Percentiles rank a stretch among this genome's conserved stretches.
phyloP scores from a whole-genome alignment of 1,140 invertebrate species.

The Tetramorium alpestre region DNA sequence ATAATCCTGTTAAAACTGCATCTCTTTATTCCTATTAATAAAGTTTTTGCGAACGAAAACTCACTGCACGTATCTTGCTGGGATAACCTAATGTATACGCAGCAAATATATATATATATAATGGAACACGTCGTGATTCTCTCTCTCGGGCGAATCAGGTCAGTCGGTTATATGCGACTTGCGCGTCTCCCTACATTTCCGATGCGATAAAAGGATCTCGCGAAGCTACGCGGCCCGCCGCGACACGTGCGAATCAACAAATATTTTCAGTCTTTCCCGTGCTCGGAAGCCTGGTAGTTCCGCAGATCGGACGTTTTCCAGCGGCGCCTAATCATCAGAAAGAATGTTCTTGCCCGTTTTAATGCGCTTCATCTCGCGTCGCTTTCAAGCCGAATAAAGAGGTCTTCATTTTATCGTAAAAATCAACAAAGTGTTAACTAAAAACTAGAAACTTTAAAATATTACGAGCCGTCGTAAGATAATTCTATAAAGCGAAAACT shows the following conservation, averaged over 20 bases:
- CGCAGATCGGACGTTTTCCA: conserved; percentile 15
- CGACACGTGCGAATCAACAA: conserved; percentile 69
- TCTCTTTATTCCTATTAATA: too few species aligned
- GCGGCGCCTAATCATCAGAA: conserved; percentile 65
- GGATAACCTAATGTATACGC: not conserved
- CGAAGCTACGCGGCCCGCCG: conserved; percentile 48
- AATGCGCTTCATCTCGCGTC: conserved; percentile 29
- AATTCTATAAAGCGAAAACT: conserved; percentile 4
- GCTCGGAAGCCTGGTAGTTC: conserved; percentile 58
- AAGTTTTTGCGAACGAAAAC: too few species aligned
- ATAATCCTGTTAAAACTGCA: too few species aligned
- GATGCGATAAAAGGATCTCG: conserved; percentile 35
- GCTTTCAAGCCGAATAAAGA: conserved; percentile 34
- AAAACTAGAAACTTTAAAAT: not conserved
- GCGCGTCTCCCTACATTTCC: conserved; percentile 22
- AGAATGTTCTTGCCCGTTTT: conserved; percentile 13
- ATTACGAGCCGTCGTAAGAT: conserved; percentile 2
- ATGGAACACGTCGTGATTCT: conserved; percentile 31
- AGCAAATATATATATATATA: conserved; percentile 45
- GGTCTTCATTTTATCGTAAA: not conserved
- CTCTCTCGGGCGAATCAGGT: conserved; percentile 40
- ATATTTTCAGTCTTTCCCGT: conserved; percentile 72
- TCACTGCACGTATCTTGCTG: too few species aligned
- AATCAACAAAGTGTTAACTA: not conserved
- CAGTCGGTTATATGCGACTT: conserved; percentile 30